Evolutionary conservation across 1,140 invertebrate genomes (phyloP), one percentile per base, ranked within the genome.

Genomic region (Antheraea pernyi): DNA sequence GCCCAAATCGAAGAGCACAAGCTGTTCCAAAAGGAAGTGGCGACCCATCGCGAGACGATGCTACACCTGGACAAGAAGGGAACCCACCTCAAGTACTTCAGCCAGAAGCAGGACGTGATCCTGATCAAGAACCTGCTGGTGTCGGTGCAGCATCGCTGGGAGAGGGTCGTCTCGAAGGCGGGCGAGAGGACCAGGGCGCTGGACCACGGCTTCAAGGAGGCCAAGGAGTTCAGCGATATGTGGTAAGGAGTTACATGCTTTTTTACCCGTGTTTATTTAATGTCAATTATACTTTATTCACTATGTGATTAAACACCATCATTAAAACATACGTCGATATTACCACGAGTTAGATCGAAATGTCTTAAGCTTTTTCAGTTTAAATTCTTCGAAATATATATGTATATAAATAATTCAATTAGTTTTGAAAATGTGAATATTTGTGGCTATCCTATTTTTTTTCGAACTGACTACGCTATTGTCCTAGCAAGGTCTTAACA

Each of bases 91-190:
- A 99, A 99, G 88, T 99, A 99, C 92, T 99, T 99, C 94, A 99
- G 98, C 80, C 99, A 99, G 91, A 99, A 99, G 89, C 99, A 99
- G 85, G 99, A 99, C 85, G 98, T 99, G 0, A 99, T 99, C 80
- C 94, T 99, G 7, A 99, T 99, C 78, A 99, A 99, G 93, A 99
- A 99, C 91, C 92, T 99, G 19, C 93, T 99, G 18, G 97, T 99
- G 11, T 99, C 98, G 70, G 98, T 99, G 3, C 98, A 99, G 85
- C 98, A 99, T 92, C 94, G 98, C 7, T 99, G 98, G 98, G 99
- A 99, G 88, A 95, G 99, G 61, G 97, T 99, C 13, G 97, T 99
- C 0, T 97, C 98, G 3, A 98, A 98, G 88, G 97, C 97, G n/a
- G 98, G 98, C 0, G 98, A 99, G 87, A 94, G 99, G 75, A 99